phyloP scores from a whole-genome alignment of 2,888 invertebrate genomes.

The Rotaria sp. region DNA sequence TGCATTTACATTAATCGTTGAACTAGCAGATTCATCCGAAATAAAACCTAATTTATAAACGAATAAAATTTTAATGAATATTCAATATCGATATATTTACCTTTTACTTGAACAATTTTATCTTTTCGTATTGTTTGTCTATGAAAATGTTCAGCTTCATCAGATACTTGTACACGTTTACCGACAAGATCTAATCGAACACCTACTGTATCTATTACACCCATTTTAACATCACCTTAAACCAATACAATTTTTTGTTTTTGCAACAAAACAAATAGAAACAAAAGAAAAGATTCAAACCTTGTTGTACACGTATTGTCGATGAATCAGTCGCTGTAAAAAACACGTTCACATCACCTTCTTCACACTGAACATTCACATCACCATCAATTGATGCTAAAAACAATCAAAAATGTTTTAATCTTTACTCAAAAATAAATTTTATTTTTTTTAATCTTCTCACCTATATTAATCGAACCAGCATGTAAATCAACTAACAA shows the following conservation, averaged over 20 bases:
- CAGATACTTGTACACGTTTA: slow-evolving; percentile 2
- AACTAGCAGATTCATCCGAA: neutral
- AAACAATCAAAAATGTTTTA: neutral
- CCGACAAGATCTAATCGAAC: neutral
- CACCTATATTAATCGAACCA: neutral
- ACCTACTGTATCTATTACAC: neutral
- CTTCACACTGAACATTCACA: neutral
- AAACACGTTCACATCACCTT: neutral
- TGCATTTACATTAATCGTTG: neutral
- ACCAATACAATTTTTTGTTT: too few relatives aligned
- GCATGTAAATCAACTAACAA: neutral
- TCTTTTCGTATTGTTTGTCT: neutral
- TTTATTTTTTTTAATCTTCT: too few relatives aligned
- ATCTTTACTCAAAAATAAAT: neutral
- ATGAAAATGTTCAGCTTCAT: neutral
- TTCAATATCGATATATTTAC: neutral
- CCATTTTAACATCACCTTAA: neutral
- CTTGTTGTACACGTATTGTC: neutral
- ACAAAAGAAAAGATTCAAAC: neutral
- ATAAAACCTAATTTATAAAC: neutral
- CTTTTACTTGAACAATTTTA: neutral
- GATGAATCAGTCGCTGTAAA: neutral
- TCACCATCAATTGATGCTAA: neutral
- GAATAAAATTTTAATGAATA: too few relatives aligned
- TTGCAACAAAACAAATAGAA: neutral